phyloP scores from a whole-genome alignment of 2,113 vertebrate genomes.

The Tragelaphus buxtoni region DNA sequence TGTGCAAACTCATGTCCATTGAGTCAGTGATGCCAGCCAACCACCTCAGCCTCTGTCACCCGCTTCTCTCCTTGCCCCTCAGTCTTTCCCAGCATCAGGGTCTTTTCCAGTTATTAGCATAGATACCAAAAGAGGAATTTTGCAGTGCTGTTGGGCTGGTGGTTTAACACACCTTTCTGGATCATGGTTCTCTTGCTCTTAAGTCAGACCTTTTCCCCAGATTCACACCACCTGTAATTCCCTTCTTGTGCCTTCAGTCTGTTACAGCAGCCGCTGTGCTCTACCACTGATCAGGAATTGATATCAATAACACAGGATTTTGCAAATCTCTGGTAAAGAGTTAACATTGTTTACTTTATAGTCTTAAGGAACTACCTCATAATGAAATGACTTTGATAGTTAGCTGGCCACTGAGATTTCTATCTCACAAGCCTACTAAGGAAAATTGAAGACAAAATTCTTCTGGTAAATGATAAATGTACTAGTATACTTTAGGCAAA shows the following conservation, averaged over 20 bases:
- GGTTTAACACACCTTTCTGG: neutral
- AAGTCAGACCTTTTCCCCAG: neutral
- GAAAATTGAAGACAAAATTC: neutral
- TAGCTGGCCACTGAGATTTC: neutral
- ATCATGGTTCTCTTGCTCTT: neutral
- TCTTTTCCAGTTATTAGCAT: neutral
- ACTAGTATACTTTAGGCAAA: neutral
- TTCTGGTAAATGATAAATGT: neutral
- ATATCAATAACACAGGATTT: neutral
- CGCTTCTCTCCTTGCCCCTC: neutral
- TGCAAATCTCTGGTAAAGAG: neutral
- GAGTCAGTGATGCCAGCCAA: neutral
- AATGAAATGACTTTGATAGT: neutral
- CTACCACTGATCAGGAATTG: neutral
- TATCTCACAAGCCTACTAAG: neutral
- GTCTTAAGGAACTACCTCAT: neutral
- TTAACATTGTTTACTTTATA: neutral
- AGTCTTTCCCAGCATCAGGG: neutral
- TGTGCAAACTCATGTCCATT: neutral
- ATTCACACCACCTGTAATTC: neutral
- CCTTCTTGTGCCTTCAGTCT: neutral
- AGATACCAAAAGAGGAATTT: neutral
- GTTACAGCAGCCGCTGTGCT: neutral
- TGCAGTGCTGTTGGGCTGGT: neutral
- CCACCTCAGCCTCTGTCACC: neutral